phyloP scores from a whole-genome alignment of 2,888 invertebrate species.

The Agrilus biguttatus region DNA sequence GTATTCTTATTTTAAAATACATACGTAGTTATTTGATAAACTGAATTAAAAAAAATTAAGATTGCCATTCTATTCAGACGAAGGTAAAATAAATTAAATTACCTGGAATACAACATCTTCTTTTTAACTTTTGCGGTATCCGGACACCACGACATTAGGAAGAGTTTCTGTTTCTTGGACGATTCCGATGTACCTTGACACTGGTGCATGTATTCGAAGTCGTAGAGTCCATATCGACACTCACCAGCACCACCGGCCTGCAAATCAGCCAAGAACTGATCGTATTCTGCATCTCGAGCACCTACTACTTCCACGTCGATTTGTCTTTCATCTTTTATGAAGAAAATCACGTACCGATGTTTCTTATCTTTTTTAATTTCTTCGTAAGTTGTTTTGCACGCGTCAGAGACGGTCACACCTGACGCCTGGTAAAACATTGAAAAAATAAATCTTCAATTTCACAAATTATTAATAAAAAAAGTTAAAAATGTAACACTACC shows the following conservation, averaged over 20 bases:
- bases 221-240: slow-evolving; percentile 96
- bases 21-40: too few relatives aligned
- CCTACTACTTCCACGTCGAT: slow-evolving; percentile 91
- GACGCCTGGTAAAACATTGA: slow-evolving; percentile 55
- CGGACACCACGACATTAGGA: slow-evolving; percentile 98
- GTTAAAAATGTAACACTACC: too few relatives aligned
- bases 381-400: slow-evolving; percentile 89
- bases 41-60: too few relatives aligned
- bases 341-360: slow-evolving; percentile 92
- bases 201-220: slow-evolving; percentile 96
- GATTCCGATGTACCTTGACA: slow-evolving; percentile 94
- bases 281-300: slow-evolving; percentile 80
- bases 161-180: slow-evolving; percentile 93
- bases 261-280: slow-evolving; percentile 85
- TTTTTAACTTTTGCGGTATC: slow-evolving; percentile 89
- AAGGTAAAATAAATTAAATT: slow-evolving; percentile 9
- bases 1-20: too few relatives aligned
- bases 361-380: slow-evolving; percentile 97
- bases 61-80: too few relatives aligned
- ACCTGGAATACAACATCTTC: slow-evolving; percentile 75
- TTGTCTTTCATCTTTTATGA: slow-evolving; percentile 89
- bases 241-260: slow-evolving; percentile 84
- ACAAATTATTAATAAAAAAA: background rate
- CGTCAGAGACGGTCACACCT: slow-evolving; percentile 90
- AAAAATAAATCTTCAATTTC: background rate